A percentile compares a stretch with the other conserved stretches of the same genome.
phyloP scores from a whole-genome alignment of 2,888 invertebrate genomes.

The Athalia rosae region DNA sequence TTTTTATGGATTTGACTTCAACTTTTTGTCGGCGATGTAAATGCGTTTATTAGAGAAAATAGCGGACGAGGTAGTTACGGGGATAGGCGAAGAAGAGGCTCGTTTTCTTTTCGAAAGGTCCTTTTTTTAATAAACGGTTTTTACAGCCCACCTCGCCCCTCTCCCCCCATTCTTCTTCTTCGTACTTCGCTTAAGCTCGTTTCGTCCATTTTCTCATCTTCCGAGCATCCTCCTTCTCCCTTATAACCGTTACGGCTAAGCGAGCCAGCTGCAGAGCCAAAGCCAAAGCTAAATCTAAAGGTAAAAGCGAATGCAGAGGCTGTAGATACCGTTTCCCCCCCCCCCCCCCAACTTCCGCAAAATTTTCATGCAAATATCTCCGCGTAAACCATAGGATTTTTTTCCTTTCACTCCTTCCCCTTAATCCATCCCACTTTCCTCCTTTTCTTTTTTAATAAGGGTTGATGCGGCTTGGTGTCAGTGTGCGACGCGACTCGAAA shows the following conservation, averaged over 20 bases:
- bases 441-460: slow-evolving; percentile 19
- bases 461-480: slow-evolving; percentile 21
- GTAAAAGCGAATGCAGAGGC: neutral
- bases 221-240: slow-evolving; percentile 27
- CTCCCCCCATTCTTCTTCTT: slow-evolving; percentile 14
- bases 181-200: slow-evolving; percentile 28
- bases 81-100: neutral
- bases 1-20: neutral
- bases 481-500: slow-evolving; percentile 11
- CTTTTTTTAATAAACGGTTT: slow-evolving; percentile 33
- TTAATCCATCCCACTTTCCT: neutral
- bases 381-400: slow-evolving; percentile 29
- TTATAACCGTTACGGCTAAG: slow-evolving; percentile 19
- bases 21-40: neutral
- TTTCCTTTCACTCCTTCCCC: neutral
- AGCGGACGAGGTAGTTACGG: slow-evolving; percentile 5
- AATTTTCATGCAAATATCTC: slow-evolving; percentile 36
- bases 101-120: neutral
- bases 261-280: too few relatives aligned
- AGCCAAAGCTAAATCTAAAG: neutral
- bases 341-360: neutral
- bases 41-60: slow-evolving; percentile 26
- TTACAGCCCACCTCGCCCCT: neutral
- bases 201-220: slow-evolving; percentile 39
- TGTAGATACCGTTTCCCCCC: neutral